Evolutionary conservation across 1,140 invertebrate genomes (phyloP).

Genomic region (Gryllus bimaculatus): DNA sequence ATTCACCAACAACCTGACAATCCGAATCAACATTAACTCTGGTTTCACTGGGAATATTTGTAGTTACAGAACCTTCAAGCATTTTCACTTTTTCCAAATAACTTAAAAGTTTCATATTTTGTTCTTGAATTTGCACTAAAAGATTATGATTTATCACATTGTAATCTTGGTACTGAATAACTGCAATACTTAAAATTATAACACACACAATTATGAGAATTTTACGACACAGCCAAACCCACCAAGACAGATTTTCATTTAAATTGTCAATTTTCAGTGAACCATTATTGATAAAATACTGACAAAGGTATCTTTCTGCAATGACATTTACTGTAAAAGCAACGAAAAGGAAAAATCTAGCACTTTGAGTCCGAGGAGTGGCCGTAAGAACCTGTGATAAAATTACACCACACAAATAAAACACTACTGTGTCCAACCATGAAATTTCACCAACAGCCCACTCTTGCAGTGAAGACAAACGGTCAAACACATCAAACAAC

Average conservation of each 20-base stretch:
- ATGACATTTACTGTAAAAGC: conserved; percentile 37
- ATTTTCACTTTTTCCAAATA: conserved; percentile 7
- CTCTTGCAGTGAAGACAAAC: conserved; percentile 42
- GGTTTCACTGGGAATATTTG: background rate
- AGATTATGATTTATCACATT: conserved; percentile 17
- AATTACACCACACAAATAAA: conserved; percentile 41
- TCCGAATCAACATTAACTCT: background rate
- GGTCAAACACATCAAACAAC: conserved; percentile 47
- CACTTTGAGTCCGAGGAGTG: conserved; percentile 37
- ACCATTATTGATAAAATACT: background rate
- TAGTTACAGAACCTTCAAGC: background rate
- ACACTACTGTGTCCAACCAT: conserved; percentile 46
- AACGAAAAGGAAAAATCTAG: conserved; percentile 43
- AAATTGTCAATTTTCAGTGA: background rate
- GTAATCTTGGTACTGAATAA: conserved; percentile 16
- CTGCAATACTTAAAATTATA: background rate
- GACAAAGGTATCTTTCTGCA: conserved; percentile 24
- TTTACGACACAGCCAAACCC: conserved; percentile 18
- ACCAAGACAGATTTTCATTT: conserved; percentile 14
- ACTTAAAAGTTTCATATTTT: conserved; percentile 14
- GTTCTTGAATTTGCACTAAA: conserved; percentile 15
- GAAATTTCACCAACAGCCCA: conserved; percentile 47
- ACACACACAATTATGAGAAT: conserved; percentile 8
- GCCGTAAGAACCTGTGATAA: conserved; percentile 45
- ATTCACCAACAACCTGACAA: background rate